A percentile compares a stretch with the other conserved stretches of the same genome.
Evolutionary conservation across 2,797 vertebrate species (phyloP).

Genomic region (Chelidonichthys spinosus): DNA sequence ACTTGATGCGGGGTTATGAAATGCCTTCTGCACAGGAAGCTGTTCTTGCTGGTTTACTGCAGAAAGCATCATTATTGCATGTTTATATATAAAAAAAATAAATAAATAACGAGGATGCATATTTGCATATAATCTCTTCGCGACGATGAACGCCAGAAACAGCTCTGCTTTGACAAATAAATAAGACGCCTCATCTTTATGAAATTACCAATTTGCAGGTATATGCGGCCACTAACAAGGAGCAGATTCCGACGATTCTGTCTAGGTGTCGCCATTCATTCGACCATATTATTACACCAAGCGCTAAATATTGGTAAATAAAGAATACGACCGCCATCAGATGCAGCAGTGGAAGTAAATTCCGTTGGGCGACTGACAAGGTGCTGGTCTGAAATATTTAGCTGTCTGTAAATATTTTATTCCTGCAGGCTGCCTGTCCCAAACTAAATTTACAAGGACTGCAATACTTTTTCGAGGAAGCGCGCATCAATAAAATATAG

Average conservation of each 20-base stretch:
- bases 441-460: conserved; percentile 67
- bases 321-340: conserved; percentile 57
- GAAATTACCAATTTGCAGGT: conserved; percentile 6
- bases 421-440: conserved; percentile 50
- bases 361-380: conserved; percentile 67
- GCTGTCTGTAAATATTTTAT: conserved; percentile 77
- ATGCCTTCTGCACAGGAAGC: conserved; percentile 85
- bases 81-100: neutral
- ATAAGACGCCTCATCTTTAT: conserved; percentile 1
- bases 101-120: conserved; percentile 6
- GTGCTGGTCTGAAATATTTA: conserved; percentile 79
- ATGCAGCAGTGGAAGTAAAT: conserved; percentile 53
- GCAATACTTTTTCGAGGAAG: conserved; percentile 59
- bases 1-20: conserved; percentile 87
- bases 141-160: neutral
- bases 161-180: conserved; percentile 9
- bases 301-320: conserved; percentile 69
- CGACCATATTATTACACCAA: conserved; percentile 57
- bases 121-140: neutral
- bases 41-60: conserved; percentile 76
- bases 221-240: neutral
- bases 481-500: conserved; percentile 72
- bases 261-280: conserved; percentile 35
- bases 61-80: conserved; percentile 14
- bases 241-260: conserved; percentile 48